Evolutionary conservation across 1,140 invertebrate genomes (phyloP).

Genomic region (Lineus longissimus): DNA sequence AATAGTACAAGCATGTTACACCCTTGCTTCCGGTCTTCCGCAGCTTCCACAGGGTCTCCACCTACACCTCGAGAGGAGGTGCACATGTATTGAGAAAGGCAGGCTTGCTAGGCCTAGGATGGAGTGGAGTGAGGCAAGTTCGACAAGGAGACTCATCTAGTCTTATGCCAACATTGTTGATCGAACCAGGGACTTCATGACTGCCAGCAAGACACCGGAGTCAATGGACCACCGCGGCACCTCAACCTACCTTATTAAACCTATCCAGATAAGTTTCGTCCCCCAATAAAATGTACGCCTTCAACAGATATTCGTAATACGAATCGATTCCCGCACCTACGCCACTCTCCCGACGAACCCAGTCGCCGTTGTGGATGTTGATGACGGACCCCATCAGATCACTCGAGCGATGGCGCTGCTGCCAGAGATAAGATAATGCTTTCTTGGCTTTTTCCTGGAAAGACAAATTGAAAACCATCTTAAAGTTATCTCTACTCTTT

Average conservation of each 20-base stretch:
- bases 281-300: constrained; percentile 73
- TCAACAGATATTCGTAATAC: constrained; percentile 97
- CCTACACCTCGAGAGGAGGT: too few species aligned
- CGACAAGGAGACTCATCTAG: too few species aligned
- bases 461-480: neutral
- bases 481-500: neutral
- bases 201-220: neutral
- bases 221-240: neutral
- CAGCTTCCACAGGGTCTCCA: too few species aligned
- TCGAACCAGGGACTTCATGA: too few species aligned
- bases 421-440: constrained; percentile 96
- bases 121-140: too few species aligned
- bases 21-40: too few species aligned
- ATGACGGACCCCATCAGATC: constrained; percentile 53
- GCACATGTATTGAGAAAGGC: too few species aligned
- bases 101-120: too few species aligned
- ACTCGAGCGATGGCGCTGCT: constrained; percentile 80
- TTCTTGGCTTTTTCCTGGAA: constrained; percentile 80
- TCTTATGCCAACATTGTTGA: too few species aligned
- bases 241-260: constrained; percentile 71
- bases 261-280: constrained; percentile 86
- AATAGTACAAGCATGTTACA: too few species aligned
- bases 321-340: constrained; percentile 99
- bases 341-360: constrained; percentile 88
- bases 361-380: constrained; percentile 89